Base-by-base conservation (phyloP, 2,888 invertebrate genomes). In the Lasioglossum leucozonium region DNA sequence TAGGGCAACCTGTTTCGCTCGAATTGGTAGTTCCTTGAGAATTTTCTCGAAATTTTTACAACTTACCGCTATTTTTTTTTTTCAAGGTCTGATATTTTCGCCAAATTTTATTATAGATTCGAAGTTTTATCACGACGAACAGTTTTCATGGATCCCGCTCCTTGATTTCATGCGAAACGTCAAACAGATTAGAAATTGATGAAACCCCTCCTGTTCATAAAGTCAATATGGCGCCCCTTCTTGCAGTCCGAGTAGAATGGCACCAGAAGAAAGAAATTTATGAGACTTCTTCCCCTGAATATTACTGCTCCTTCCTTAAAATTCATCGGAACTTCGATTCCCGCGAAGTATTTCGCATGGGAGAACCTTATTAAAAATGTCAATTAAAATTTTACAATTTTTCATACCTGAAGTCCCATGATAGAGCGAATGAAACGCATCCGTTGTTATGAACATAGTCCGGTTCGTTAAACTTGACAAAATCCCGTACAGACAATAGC, bases 171-270 rank as follows among this genome's bases (percentile, higher is more conserved):
- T 26, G 58, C 58, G 58, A 58, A 26, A n/a, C 58, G 58, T 58
- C 58, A 58, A 58, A 13, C 58, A 58, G 26, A 58, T 58, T 58
- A 58, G 58, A 58, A 58, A 58, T 58, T 58, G 58, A 58, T 58
- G 58, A 58, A 58, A 58, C 58, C 26, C 58, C 58, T n/a, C 58
- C 26, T 58, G 26, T 58, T 26, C 58, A 58, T 58, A 58, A 58
- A 58, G 58, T 58, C 58, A 58, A 58, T 58, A 58, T 58, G 58
- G 58, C 58, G 26, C 58, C 13, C 58, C n/a, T 26, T 58, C 58
- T 10, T 26, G 26, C 58, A 58, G 58, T 26, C 26, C 58, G 4
- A 58, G 58, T 58, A 58, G 58, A 58, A 58, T 4, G 26, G 58
- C 58, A 26, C 26, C 58, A 26, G 58, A 58, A 58, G 58, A 58